phyloP scores from a whole-genome alignment of 2,888 invertebrate species.

The Neoascia interrupta region DNA sequence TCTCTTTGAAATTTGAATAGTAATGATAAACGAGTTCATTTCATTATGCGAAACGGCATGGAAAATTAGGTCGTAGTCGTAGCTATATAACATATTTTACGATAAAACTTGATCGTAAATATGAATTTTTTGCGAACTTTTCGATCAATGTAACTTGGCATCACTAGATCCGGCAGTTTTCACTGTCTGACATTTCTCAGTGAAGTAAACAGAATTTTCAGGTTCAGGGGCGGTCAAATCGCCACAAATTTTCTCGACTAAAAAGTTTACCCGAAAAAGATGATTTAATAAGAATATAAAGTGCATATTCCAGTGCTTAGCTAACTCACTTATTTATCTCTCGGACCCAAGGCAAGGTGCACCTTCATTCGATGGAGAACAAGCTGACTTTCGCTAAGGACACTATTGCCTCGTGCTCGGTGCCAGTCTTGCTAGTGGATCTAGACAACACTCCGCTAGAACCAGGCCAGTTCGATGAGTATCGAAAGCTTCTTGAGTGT shows the following conservation, averaged over 20 bases:
- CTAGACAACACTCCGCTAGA: conserved; percentile 73
- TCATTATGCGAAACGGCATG: no score
- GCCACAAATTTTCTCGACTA: background rate
- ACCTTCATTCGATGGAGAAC: conserved; percentile 33
- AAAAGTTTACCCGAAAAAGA: conserved; percentile 12
- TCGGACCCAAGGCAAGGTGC: no score
- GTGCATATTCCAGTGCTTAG: background rate
- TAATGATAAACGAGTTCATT: no score
- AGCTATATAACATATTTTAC: no score
- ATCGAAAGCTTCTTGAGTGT: conserved; percentile 70
- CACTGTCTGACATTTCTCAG: background rate
- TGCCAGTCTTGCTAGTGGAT: conserved; percentile 74
- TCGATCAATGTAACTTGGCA: conserved; percentile 9
- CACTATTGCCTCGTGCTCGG: conserved; percentile 70
- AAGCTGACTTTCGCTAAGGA: conserved; percentile 44
- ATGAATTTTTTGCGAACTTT: background rate
- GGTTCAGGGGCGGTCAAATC: background rate
- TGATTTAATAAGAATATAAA: conserved; percentile 21
- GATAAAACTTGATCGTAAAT: no score
- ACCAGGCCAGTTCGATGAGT: conserved; percentile 72
- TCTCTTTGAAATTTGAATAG: no score
- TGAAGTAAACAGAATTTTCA: conserved; percentile 41
- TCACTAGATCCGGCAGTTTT: background rate
- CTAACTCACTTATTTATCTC: background rate
- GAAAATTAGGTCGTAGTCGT: no score